Conservation (phyloP, 2,797 vertebrate species). For the Pangasius djambal region DNA sequence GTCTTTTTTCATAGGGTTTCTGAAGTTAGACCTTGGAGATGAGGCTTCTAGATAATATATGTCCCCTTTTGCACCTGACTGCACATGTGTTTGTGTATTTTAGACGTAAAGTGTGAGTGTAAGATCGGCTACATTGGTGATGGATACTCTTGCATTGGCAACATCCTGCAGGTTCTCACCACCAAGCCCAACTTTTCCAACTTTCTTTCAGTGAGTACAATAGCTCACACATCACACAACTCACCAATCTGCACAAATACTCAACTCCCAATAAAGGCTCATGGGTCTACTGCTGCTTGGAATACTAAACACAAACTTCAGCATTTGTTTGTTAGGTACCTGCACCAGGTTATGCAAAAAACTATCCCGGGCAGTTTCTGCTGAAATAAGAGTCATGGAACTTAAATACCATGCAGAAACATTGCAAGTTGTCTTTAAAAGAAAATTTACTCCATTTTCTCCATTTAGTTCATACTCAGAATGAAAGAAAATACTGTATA, state of each 20-base stretch:
- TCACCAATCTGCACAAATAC: not conserved
- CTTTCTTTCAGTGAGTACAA: constrained; percentile 83
- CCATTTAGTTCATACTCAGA: not conserved
- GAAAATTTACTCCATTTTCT: not conserved
- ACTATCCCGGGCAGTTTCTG: not conserved
- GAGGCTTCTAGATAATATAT: not conserved
- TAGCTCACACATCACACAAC: too few species aligned
- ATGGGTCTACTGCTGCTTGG: not conserved
- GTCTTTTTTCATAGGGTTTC: not conserved
- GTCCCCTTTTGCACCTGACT: not conserved
- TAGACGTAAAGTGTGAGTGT: constrained; percentile 91
- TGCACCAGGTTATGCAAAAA: not conserved
- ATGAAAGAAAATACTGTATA: not conserved
- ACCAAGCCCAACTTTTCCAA: constrained; percentile 80
- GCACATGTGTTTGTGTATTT: constrained; percentile 44
- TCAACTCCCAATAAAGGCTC: not conserved
- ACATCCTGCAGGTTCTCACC: constrained; percentile 87
- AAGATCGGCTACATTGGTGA: constrained; percentile 86
- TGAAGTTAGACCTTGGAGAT: not conserved
- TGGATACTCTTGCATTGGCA: constrained; percentile 85
- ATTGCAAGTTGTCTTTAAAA: not conserved
- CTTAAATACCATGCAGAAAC: not conserved
- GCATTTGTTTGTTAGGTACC: not conserved
- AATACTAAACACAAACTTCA: not conserved
- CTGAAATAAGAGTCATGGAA: not conserved